A percentile compares a stretch with the other conserved stretches of the same genome.
Evolutionary conservation across 2,113 vertebrate genomes (phyloP).

Genomic region (Mormyrus iriodes): DNA sequence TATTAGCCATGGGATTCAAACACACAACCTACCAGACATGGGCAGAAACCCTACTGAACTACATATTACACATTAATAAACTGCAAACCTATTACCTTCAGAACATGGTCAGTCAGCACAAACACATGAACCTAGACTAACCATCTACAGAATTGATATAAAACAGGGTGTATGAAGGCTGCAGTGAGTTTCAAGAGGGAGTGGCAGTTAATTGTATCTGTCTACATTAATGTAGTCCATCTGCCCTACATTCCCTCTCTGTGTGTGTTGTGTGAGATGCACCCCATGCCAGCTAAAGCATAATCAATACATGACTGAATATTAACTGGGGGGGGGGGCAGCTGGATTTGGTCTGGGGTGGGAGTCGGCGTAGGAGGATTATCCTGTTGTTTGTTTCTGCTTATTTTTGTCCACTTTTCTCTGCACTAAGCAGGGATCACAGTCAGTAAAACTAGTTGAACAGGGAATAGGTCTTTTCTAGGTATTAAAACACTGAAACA

Average conservation of each 20-base stretch:
- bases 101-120: background rate
- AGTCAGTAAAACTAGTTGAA: background rate
- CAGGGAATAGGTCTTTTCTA: background rate
- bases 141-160: background rate
- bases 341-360: background rate
- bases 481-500: background rate
- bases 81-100: background rate
- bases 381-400: background rate
- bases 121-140: background rate
- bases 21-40: background rate
- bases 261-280: background rate
- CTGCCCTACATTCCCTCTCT: background rate
- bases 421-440: background rate
- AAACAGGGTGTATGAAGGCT: background rate
- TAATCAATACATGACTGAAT: slow-evolving; percentile 15
- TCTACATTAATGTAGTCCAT: background rate
- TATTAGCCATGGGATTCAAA: background rate
- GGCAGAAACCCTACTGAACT: background rate
- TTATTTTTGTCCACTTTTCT: background rate
- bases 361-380: background rate
- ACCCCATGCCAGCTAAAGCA: background rate
- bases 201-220: background rate
- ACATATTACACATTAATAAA: background rate
- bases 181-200: background rate
- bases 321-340: background rate